phyloP scores from a whole-genome alignment of 2,888 invertebrate genomes.

The Volucella zonaria region DNA sequence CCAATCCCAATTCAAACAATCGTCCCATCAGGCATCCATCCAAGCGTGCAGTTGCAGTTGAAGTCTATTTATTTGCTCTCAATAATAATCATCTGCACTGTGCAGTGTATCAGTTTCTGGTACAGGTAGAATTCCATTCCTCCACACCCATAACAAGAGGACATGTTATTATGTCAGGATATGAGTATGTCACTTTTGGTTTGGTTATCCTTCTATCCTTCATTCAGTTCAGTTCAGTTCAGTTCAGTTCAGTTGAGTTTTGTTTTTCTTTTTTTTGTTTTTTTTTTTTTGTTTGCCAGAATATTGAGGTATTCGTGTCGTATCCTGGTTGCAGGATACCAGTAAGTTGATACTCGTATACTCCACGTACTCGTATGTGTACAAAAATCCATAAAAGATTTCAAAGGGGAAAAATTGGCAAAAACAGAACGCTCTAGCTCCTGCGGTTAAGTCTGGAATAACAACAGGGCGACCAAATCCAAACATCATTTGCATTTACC shows the following conservation, averaged over 20 bases:
- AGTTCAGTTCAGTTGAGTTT: constrained; percentile 14
- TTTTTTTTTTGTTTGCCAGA: constrained; percentile 47
- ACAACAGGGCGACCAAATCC: constrained; percentile 67
- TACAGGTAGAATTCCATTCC: constrained; percentile 13
- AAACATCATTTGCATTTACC: constrained; percentile 65
- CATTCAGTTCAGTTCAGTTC: too few species aligned
- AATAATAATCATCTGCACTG: constrained; percentile 63
- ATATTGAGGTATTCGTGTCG: constrained; percentile 72
- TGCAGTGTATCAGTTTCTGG: background rate
- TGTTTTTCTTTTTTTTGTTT: constrained; percentile 19
- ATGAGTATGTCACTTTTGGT: constrained; percentile 61
- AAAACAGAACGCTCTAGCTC: background rate
- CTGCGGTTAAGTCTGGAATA: constrained; percentile 51
- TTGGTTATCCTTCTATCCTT: constrained; percentile 27
- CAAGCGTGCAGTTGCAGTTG: constrained; percentile 37
- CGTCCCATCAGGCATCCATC: constrained; percentile 8
- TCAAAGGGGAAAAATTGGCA: background rate
- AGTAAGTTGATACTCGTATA: background rate
- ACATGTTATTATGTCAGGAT: constrained; percentile 62
- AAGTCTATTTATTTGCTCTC: constrained; percentile 70
- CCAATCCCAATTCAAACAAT: background rate
- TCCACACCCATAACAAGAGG: background rate
- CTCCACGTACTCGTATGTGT: too few species aligned
- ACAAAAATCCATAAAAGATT: constrained; percentile 9
- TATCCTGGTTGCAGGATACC: constrained; percentile 65